These are phyloP conservation scores for Trimorus sp. DNA, from an alignment of 2,888 invertebrate species.

Conservation along the genomic window DNA sequence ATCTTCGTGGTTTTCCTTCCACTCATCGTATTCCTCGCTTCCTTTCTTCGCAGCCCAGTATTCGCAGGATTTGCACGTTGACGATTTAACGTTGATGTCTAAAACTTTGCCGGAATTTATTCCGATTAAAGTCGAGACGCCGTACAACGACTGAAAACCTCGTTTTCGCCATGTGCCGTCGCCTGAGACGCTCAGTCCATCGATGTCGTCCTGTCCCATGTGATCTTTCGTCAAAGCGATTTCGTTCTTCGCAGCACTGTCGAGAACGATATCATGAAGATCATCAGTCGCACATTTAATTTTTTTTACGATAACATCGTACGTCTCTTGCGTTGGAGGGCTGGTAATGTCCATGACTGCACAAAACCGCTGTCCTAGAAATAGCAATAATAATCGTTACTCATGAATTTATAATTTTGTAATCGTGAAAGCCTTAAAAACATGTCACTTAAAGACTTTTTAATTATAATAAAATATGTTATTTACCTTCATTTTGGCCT, in stretches of 20 bases:
- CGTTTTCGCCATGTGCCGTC: constrained; percentile 18
- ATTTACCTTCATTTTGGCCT: constrained; percentile 2
- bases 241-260: constrained; percentile 24
- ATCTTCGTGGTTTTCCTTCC: constrained; percentile 32
- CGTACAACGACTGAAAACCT: constrained; percentile 26
- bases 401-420: constrained; percentile 3
- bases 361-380: constrained; percentile 30
- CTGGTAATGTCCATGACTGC: constrained; percentile 18
- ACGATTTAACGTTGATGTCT: constrained; percentile 23
- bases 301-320: constrained; percentile 22
- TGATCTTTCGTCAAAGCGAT: constrained; percentile 17
- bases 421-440: constrained; percentile 23
- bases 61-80: constrained; percentile 19
- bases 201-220: constrained; percentile 6
- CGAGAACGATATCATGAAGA: constrained; percentile 13
- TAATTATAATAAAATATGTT: too few species aligned
- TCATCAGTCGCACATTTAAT: constrained; percentile 18
- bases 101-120: constrained; percentile 19
- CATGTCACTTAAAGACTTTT: too few species aligned
- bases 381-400: constrained; percentile 8
- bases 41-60: constrained; percentile 12
- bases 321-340: constrained; percentile 29
- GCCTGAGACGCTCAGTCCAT: constrained; percentile 30
- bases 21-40: constrained; percentile 20
- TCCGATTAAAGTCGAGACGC: constrained; percentile 16